Evolutionary conservation across 2,113 vertebrate species (phyloP).

Genomic region (Alouatta palliata): DNA sequence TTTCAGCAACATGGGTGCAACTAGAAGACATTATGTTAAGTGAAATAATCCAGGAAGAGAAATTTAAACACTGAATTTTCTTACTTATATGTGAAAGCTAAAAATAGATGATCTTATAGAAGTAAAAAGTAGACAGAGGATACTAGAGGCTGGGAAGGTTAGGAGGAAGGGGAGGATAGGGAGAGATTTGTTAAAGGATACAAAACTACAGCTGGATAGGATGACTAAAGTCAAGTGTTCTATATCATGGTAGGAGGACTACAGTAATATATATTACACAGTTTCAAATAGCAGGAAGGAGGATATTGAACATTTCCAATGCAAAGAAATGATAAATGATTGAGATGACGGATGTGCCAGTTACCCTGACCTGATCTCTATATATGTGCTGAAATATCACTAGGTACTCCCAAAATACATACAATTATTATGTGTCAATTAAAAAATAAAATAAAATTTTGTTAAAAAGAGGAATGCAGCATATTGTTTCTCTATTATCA

Average conservation of each 20-base stretch:
- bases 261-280: neutral
- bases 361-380: neutral
- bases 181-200: neutral
- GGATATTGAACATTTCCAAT: neutral
- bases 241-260: neutral
- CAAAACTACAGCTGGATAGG: neutral
- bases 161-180: neutral
- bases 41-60: neutral
- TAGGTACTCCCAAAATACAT: neutral
- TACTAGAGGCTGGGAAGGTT: neutral
- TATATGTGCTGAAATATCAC: neutral
- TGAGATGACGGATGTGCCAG: neutral
- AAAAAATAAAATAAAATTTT: neutral
- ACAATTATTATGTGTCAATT: neutral
- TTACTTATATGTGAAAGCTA: neutral
- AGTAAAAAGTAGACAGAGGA: neutral
- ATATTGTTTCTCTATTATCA: constrained; percentile 29
- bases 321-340: neutral
- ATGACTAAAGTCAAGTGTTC: neutral
- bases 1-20: neutral
- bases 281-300: neutral
- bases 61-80: neutral
- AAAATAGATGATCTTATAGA: neutral
- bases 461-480: neutral
- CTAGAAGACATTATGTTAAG: neutral